Conservation (phyloP, 2,797 vertebrate species). For the Pangasius djambal region DNA sequence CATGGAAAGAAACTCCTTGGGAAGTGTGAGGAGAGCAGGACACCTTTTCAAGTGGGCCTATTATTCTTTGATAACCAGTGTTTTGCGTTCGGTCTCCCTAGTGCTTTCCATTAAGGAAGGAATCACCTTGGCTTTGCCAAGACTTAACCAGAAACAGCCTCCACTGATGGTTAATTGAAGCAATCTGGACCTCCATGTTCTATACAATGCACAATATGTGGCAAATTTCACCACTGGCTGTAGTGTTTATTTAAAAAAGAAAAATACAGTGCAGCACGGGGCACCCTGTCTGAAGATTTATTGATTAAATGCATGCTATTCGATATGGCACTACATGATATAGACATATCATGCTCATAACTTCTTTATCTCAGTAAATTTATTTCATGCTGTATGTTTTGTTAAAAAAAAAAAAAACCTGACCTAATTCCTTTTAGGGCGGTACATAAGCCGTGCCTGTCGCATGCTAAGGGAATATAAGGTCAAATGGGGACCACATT, state of each 20-base stretch:
- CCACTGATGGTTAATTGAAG: constrained; percentile 59
- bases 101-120: constrained; percentile 66
- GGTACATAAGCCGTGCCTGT: constrained; percentile 28
- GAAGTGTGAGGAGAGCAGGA: constrained; percentile 60
- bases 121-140: constrained; percentile 66
- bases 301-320: constrained; percentile 42
- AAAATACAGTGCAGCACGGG: constrained; percentile 31
- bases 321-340: constrained; percentile 9
- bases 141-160: constrained; percentile 64
- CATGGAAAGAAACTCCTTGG: constrained; percentile 61
- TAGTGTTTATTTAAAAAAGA: constrained; percentile 42
- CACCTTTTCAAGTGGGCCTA: constrained; percentile 58
- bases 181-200: constrained; percentile 66
- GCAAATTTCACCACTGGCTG: constrained; percentile 54
- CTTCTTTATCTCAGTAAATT: constrained; percentile 27
- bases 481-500: constrained; percentile 38
- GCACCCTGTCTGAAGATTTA: constrained; percentile 40
- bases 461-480: constrained; percentile 27
- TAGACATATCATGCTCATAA: neutral
- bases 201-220: constrained; percentile 60
- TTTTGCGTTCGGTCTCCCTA: constrained; percentile 60
- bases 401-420: neutral
- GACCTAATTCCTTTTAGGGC: constrained; percentile 24
- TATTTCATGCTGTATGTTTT: constrained; percentile 12
- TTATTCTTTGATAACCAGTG: constrained; percentile 66